Conservation (phyloP, 2,888 invertebrate species). For the Cerceris rybyensis region DNA sequence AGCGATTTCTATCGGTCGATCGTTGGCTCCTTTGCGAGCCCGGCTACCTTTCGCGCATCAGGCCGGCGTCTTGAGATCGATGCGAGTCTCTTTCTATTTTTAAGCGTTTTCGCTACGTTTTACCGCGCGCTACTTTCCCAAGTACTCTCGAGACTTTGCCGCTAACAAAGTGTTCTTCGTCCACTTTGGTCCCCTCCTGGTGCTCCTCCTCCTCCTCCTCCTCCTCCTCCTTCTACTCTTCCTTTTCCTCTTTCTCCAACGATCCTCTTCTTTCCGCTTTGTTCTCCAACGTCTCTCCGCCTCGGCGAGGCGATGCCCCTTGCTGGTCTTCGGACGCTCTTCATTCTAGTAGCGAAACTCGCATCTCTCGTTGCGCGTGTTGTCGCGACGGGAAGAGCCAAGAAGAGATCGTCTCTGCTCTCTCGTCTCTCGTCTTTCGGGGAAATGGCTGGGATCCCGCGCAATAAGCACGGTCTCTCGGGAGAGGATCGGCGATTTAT, state of each 20-base stretch:
- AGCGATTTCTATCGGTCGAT: too few species aligned
- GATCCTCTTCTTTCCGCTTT: constrained; percentile 2
- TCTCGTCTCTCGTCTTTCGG: too few species aligned
- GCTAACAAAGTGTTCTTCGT: constrained; percentile 63
- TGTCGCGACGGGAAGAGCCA: too few species aligned
- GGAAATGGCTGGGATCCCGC: too few species aligned
- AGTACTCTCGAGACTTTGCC: constrained; percentile 54
- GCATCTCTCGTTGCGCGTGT: too few species aligned
- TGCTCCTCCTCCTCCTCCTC: not conserved
- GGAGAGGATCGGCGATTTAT: too few species aligned
- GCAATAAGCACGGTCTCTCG: too few species aligned
- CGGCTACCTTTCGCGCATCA: too few species aligned
- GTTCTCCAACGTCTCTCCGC: constrained; percentile 9
- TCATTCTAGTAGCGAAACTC: constrained; percentile 9
- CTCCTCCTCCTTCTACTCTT: constrained; percentile 4
- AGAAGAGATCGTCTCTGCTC: too few species aligned
- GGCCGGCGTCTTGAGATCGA: not conserved
- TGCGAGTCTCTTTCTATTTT: constrained; percentile 28
- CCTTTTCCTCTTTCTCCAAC: not conserved
- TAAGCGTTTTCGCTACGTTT: constrained; percentile 44
- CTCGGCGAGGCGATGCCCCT: constrained; percentile 13
- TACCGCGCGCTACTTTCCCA: constrained; percentile 52
- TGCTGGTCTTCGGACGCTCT: constrained; percentile 30
- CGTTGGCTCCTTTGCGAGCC: too few species aligned
- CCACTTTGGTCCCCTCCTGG: constrained; percentile 36